Evolutionary conservation across 2,113 vertebrate genomes (phyloP).

Genomic region (Motacilla tschutschensis): DNA sequence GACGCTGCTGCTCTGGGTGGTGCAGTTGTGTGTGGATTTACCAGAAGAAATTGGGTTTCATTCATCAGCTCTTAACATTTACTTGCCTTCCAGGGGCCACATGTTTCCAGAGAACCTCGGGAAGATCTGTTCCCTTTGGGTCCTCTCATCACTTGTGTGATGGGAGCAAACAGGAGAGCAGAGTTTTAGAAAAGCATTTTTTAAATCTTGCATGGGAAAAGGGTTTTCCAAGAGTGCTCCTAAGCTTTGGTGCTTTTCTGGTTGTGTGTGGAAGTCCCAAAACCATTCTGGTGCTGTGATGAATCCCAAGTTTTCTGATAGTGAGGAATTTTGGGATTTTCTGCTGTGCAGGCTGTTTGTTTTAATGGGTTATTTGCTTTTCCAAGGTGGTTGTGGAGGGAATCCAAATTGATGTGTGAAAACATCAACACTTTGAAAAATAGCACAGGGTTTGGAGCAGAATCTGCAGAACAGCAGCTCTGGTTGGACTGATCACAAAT

Average conservation of each 20-base stretch:
- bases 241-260: not conserved
- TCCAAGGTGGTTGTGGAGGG: not conserved
- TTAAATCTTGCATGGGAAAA: not conserved
- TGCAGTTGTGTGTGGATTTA: slow-evolving; percentile 31
- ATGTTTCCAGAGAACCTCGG: not conserved
- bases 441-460: not conserved
- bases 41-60: slow-evolving; percentile 34
- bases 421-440: fast-evolving
- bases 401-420: not conserved
- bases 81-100: not conserved
- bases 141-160: not conserved
- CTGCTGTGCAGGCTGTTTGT: not conserved
- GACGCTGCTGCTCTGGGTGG: slow-evolving; percentile 50
- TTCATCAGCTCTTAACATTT: slow-evolving; percentile 28
- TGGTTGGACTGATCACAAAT: not conserved
- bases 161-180: not conserved
- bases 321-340: not conserved
- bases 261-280: not conserved
- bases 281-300: not conserved
- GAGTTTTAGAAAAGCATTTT: not conserved
- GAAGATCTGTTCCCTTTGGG: not conserved
- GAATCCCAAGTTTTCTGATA: not conserved
- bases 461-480: not conserved
- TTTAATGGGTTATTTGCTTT: not conserved
- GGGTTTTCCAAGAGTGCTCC: not conserved